Conservation (phyloP, 2,888 invertebrate species). For the Macaria notata region DNA sequence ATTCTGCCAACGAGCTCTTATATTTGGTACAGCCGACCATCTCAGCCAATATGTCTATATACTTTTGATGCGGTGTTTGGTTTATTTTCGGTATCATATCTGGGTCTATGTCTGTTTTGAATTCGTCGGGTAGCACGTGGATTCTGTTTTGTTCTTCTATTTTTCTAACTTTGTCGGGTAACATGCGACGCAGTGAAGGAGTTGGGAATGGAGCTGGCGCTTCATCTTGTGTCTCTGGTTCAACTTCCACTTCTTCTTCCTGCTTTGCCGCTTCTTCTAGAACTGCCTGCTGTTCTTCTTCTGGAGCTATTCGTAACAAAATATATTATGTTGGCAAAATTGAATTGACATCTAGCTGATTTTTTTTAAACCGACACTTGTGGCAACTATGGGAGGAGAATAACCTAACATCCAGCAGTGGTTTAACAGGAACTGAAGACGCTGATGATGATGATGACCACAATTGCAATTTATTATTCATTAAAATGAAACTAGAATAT, state of each 20-base stretch:
- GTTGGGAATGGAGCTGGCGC: constrained; percentile 57
- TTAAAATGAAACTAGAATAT: not conserved
- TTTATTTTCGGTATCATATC: constrained; percentile 59
- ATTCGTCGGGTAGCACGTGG: constrained; percentile 61
- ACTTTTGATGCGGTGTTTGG: constrained; percentile 54
- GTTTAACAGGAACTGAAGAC: too few relatives aligned
- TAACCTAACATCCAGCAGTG: too few relatives aligned
- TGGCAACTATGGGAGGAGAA: too few relatives aligned
- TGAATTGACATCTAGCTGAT: too few relatives aligned
- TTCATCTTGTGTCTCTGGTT: constrained; percentile 38
- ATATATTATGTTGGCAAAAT: not conserved
- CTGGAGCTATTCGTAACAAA: not conserved
- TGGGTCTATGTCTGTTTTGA: constrained; percentile 58
- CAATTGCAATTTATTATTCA: too few relatives aligned
- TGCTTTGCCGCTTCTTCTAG: constrained; percentile 8
- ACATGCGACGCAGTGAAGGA: constrained; percentile 55
- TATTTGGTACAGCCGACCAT: constrained; percentile 64
- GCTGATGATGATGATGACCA: too few relatives aligned
- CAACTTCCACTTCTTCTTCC: constrained; percentile 24
- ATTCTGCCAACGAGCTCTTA: constrained; percentile 67
- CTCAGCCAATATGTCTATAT: constrained; percentile 65
- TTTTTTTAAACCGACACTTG: too few relatives aligned
- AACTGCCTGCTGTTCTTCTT: constrained; percentile 4
- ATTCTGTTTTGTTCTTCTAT: constrained; percentile 60
- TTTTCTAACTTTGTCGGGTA: constrained; percentile 56